Percentiles rank a stretch among this genome's conserved stretches.
Conservation (phyloP, 2,113 vertebrate species). For the Gallinago media region DNA sequence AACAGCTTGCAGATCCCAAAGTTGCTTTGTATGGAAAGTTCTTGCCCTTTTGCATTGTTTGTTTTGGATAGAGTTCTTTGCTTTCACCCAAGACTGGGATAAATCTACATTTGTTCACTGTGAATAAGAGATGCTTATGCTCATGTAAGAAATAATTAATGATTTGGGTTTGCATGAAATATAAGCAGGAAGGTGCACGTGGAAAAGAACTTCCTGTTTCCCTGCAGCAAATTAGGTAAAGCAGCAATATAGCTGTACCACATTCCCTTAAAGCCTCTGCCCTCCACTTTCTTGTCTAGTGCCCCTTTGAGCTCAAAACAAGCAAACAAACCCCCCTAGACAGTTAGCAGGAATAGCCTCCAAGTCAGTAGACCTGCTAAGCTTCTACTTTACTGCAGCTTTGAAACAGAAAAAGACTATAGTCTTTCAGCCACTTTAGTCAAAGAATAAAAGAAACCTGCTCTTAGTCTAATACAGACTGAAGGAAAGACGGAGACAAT, state of each 20-base stretch:
- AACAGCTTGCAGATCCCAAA: neutral
- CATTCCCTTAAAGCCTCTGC: neutral
- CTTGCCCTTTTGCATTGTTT: neutral
- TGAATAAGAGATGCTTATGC: neutral
- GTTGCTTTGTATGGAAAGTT: neutral
- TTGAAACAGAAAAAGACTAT: neutral
- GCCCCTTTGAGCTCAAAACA: conserved; percentile 2
- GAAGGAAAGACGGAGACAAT: conserved; percentile 12
- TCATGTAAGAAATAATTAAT: neutral
- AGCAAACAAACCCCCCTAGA: neutral
- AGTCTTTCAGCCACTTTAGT: neutral
- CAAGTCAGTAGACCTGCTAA: neutral
- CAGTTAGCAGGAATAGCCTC: neutral
- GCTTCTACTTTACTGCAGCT: neutral
- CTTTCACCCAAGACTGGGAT: neutral
- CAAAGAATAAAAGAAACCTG: conserved; percentile 21
- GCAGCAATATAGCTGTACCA: neutral
- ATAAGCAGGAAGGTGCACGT: neutral
- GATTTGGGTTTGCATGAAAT: neutral
- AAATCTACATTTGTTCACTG: neutral
- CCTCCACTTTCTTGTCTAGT: neutral
- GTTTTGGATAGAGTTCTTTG: neutral
- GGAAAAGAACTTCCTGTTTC: neutral
- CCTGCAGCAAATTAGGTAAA: neutral
- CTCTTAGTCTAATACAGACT: conserved; percentile 21